Evolutionary conservation across 2,888 invertebrate genomes (phyloP), one percentile per base, ranked within the genome.

Genomic region (Gerris lacustris): DNA sequence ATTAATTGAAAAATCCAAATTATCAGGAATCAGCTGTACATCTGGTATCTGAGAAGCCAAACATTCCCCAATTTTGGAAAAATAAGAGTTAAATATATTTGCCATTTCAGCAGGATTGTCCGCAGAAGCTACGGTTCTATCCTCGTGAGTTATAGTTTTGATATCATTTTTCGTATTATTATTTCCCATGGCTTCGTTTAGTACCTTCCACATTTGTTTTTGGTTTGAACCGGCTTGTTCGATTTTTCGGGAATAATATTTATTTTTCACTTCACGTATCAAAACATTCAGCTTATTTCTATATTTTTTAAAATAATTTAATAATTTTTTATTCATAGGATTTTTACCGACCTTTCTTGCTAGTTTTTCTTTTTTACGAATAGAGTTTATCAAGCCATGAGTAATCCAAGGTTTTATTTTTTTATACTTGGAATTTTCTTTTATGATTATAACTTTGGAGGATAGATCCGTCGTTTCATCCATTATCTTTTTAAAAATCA

Each of bases 181-280:
- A 11, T 47, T 68, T 45, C 68, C 68, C 68, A 55, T 47, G 31
- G 55, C 45, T 68, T 68, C 68, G n/a, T 68, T 68, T 15, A 45
- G 18, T 43, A 68, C 55, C 45, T 55, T 68, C 68, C 68, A 68
- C 47, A 45, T 47, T n/a, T 45, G 45, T 68, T 67, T 67, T 45
- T 44, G 43, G 18, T 67, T 31, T 9, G 6, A 9, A 18, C 66
- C 66, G 9, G 66, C 66, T 31, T 66, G 17, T n/a, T 66, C 66
- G 9, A 66, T 17, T 31, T 66, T 66, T 31, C 66, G 31, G n/a
- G 17, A 66, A n/a, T 66, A 66, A n/a, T 66, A 66, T 66, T 6
- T 7, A 18, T 17, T n/a, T 66, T 66, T 66, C 9, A n/a, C n/a
- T 9, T 66, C 47, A 47, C 47, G 47, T 7, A 47, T 47, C 11